Evolutionary conservation across 2,888 invertebrate genomes (phyloP), one percentile per base, ranked within the genome.

Genomic region (Protonemura montana): DNA sequence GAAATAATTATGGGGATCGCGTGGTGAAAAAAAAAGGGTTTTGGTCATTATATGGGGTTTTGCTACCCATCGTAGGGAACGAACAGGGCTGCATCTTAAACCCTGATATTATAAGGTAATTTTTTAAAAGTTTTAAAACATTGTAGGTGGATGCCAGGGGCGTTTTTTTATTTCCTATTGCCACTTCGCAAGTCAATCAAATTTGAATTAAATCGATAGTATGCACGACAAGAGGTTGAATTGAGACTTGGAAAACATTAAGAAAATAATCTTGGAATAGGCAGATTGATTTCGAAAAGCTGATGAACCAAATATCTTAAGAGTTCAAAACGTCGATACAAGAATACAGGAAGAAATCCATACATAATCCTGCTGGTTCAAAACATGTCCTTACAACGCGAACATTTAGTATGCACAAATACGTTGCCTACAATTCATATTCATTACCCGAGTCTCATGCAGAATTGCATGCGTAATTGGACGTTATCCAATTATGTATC

Each of bases 401-500:
- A 6, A 10, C 35, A 35, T 35, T 35, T 10, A 35, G 35, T 35
- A 10, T 35, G 35, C 35, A 35, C 35, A n/a, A n/a, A n/a, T n/a
- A 35, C 35, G 35, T 35, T 35, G 35, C 35, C 5, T 59, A 59
- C 59, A 59, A 59, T 59, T 59, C 6, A 59, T 59, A 59, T 59
- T 59, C 59, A 59, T 59, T 59, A 2, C 59, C 13, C 59, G n/a
- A 59, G 59, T 13, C 59, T 59, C 59, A 21, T 59, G 59, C 59
- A 59, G 59, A 35, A 35, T 59, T 59, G 59, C 59, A 59, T 59
- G 59, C 59, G 59, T 59, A 59, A 59, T 59, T 59, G 59, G 16
- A 59, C 59, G 13, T 13, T 59, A 59, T 3, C 59, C 59, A 7
- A 59, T 59, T 59, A 59, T 6, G 10, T 59, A 59, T 59, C 59